Evolutionary conservation across 2,113 vertebrate species (phyloP).

Genomic region (Haemorhous mexicanus): DNA sequence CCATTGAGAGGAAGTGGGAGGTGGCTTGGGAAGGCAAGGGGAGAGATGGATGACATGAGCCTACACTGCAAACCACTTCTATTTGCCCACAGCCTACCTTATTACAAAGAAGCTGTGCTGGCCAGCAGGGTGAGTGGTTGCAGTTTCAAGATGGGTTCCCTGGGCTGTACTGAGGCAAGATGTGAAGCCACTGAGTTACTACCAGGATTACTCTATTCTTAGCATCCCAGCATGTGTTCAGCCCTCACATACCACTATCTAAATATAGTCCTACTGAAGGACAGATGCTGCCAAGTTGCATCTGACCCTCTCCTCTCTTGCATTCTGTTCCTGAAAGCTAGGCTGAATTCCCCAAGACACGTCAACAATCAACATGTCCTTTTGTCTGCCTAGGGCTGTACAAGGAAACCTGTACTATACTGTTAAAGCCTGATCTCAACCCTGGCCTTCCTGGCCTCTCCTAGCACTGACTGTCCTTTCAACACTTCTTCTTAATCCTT

Average conservation of each 20-base stretch:
- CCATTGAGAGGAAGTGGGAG: background rate
- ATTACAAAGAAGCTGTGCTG: background rate
- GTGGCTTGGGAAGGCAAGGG: background rate
- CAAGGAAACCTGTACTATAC: background rate
- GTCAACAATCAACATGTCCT: background rate
- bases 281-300: slow-evolving; percentile 47
- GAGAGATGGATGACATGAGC: background rate
- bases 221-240: background rate
- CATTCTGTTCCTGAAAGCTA: slow-evolving; percentile 41
- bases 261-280: slow-evolving; percentile 44
- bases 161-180: background rate
- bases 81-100: background rate
- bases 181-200: slow-evolving; percentile 14
- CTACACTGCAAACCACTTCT: background rate
- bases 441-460: background rate
- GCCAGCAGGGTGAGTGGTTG: background rate
- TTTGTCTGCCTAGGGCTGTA: slow-evolving; percentile 8
- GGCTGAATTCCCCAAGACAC: background rate
- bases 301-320: slow-evolving; percentile 15
- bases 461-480: background rate
- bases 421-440: background rate
- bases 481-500: background rate
- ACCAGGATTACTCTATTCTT: slow-evolving; percentile 56
- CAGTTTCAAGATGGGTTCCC: background rate
- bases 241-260: slow-evolving; percentile 16